Conservation (phyloP, 1,140 invertebrate species). For the Macrobrachium rosenbergii region DNA sequence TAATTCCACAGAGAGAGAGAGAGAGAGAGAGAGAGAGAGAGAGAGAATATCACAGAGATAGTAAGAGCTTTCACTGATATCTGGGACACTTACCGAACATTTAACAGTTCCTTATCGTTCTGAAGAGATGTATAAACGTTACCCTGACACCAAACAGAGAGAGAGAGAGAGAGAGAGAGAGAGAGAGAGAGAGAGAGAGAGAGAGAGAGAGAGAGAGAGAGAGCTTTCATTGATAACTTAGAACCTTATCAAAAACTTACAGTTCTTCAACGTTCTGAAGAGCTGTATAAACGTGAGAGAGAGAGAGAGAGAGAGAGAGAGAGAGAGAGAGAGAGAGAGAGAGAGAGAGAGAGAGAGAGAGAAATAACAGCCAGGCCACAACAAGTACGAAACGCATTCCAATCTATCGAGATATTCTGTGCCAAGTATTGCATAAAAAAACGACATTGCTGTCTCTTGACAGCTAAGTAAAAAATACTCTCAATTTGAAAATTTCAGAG, state of each 20-base stretch:
- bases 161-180: conserved; percentile 12
- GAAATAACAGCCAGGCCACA: too few species aligned
- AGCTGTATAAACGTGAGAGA: not conserved
- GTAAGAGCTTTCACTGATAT: not conserved
- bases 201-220: not conserved
- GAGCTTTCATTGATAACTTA: not conserved
- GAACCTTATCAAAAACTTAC: not conserved
- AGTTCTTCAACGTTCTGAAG: not conserved
- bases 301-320: too few species aligned
- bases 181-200: conserved; percentile 14
- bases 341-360: too few species aligned
- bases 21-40: not conserved
- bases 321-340: not conserved
- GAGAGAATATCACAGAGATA: not conserved
- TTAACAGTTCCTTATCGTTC: too few species aligned
- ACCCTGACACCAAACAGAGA: conserved; percentile 4
- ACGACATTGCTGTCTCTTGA: not conserved
- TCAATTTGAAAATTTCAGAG: too few species aligned
- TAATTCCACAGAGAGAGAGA: too few species aligned
- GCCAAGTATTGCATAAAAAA: too few species aligned
- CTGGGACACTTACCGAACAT: too few species aligned
- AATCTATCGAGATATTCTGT: too few species aligned
- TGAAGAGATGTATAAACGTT: too few species aligned
- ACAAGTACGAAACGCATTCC: too few species aligned
- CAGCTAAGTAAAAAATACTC: not conserved